Base-by-base conservation (phyloP, 1,140 invertebrate species). In the Panagrolaimus sp. region DNA sequence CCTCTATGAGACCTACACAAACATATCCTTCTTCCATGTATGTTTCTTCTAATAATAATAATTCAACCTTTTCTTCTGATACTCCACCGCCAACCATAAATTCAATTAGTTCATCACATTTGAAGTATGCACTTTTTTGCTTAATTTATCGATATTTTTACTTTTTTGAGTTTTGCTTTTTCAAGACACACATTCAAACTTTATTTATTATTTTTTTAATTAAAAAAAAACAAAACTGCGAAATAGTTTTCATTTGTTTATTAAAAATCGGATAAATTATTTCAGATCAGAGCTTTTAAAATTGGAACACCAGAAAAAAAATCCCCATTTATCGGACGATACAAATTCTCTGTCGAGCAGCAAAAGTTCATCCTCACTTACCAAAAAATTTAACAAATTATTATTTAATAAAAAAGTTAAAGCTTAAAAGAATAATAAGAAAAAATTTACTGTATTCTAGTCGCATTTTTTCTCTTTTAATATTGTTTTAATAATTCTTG, bases 131-230 rank as follows among this genome's bases (percentile, higher is more conserved):
- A 26, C 28, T 58, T 48, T n/a, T 24, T 48, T 24, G 47, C 21
- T 21, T 58, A n/a, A n/a, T 58, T 17, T 58, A 26, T 58, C 28
- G 28, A 2, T 48, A n/a, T 10, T 24, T 12, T 58, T 58, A 58
- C 52, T 58, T 26, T 58, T 58, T 58, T 58, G 17, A 26, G 52
- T 58, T 58, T 26, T 58, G 21, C 28, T 58, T 58, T 28, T 58
- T 26, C 17, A 58, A 26, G 12, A 58, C 32, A 38, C 32, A 38
- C 32, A 38, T 38, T 38, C 32, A 38, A 38, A 38, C 32, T 38
- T 38, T 38, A n/a, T 38, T 38, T 38, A 38, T 38, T 2, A 4
- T 38, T 2, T 38, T 38, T 2, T 38, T 38, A 38, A 38, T 4
- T 4, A 38, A 38, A 38, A 4, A 2, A 7, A 38, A 38, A 38